Base-by-base conservation (phyloP, 1,140 invertebrate species). In the Meloidogyne exigua region DNA sequence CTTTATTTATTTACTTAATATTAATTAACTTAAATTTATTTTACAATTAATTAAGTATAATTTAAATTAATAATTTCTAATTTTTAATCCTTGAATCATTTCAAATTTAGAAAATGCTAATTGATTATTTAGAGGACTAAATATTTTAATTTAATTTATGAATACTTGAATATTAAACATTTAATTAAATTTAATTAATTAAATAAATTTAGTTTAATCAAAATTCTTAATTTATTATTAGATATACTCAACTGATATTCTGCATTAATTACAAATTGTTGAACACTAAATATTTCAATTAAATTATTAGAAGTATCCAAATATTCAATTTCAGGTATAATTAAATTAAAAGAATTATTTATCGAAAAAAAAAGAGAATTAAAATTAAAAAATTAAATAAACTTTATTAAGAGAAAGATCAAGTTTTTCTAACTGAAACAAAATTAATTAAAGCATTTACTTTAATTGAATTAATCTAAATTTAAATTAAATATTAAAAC, bases 81-180 rank as follows among this genome's bases (percentile, higher is more conserved):
- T 21, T 83, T 36, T 26, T 26, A 80, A 81, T 13, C 70, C 65
- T 13, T 74, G 68, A 23, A 81, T 65, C 62, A 81, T 69, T 65
- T 73, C 21, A 71, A 13, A 49, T 32, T 81, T 78, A 5, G 83
- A 72, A 68, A 80, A 83, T 49, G 83, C 81, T 11, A 81, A 36
- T 36, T 80, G 71, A 42, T 81, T 81, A 67, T 83, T 65, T 62
- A 67, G 23, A 7, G 82, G 7, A 25, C 32, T 25, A 32, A 81
- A 62, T 39, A 36, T 62, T 11, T 57, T 57, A 25, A 81, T 28
- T 21, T 78, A 84, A 67, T 83, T 70, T 57, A 65, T 65, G 11
- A 81, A 67, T 25, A 36, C 25, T 26, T 71, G 39, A 23, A 81
- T 57, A 25, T 81, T 66, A 28, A 81, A 44, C 76, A 78, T 49